A percentile compares a stretch with the other conserved stretches of the same genome.
These are phyloP conservation scores for Linurgus olivaceus DNA, from an alignment of 2,797 vertebrate genomes.

Conservation along the genomic window DNA sequence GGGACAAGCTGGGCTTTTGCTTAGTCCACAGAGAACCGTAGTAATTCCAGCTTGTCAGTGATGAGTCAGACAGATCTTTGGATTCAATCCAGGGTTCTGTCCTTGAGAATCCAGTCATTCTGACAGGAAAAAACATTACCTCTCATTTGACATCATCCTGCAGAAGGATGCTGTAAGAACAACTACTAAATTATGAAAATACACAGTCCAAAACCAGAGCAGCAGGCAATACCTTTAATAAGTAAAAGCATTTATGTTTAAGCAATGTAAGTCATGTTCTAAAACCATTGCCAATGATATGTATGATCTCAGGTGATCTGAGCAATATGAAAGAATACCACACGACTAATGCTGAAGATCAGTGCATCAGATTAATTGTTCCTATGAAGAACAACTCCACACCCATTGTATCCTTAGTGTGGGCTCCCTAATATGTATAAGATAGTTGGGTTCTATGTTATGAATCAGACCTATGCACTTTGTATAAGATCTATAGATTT, in stretches of 20 bases:
- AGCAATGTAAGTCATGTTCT: background rate
- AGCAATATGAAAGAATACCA: background rate
- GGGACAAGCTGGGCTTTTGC: conserved; percentile 34
- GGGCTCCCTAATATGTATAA: background rate
- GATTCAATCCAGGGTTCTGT: conserved; percentile 45
- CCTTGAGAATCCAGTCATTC: conserved; percentile 62
- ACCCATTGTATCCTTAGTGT: background rate
- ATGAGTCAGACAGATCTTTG: conserved; percentile 64
- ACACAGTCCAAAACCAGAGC: background rate
- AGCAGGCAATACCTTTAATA: background rate
- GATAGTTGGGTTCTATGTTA: background rate
- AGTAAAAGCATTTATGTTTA: background rate
- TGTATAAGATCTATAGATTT: background rate
- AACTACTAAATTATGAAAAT: conserved; percentile 33
- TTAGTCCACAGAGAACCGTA: conserved; percentile 34
- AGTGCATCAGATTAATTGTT: background rate
- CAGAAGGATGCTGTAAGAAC: background rate
- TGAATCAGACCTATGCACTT: background rate
- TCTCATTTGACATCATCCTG: conserved; percentile 12
- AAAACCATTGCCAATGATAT: background rate
- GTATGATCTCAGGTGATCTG: background rate
- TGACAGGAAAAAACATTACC: conserved; percentile 20
- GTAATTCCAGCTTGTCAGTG: conserved; percentile 38
- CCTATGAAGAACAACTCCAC: background rate
- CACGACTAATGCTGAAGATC: background rate